phyloP scores from a whole-genome alignment of 1,140 invertebrate genomes.

The Musca domestica region DNA sequence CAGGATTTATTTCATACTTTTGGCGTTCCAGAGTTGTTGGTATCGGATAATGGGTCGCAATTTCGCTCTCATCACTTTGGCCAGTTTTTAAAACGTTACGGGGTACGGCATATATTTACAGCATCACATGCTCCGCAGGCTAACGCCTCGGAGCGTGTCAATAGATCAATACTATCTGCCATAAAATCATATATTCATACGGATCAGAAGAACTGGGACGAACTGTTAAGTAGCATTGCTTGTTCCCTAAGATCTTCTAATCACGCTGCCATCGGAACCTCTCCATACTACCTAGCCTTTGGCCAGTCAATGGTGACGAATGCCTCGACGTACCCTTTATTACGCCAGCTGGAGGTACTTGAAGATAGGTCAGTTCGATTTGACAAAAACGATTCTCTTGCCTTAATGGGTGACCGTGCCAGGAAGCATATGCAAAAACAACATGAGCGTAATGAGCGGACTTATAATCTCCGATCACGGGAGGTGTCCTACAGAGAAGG shows the following conservation, averaged over 20 bases:
- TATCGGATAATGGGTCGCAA: not conserved
- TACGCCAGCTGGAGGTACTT: not conserved
- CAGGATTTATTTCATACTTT: not conserved
- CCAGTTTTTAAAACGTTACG: not conserved
- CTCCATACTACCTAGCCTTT: conserved; percentile 7
- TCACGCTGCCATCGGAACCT: not conserved
- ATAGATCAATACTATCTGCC: not conserved
- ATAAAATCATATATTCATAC: not conserved
- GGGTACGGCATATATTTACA: not conserved
- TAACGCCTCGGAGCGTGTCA: too few relatives aligned
- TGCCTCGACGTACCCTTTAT: too few relatives aligned
- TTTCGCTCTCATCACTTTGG: not conserved
- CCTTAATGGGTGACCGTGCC: not conserved
- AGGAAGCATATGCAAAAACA: conserved; percentile 1
- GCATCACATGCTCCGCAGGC: conserved; percentile 1
- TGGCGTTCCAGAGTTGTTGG: not conserved
- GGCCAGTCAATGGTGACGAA: conserved; percentile 1
- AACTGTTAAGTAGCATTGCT: too few relatives aligned
- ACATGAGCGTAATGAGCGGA: not conserved
- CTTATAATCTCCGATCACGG: conserved; percentile 7
- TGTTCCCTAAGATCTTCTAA: not conserved
- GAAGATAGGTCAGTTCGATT: not conserved
- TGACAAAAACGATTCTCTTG: not conserved
- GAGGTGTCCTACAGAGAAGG: not conserved
- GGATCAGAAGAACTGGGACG: not conserved